Evolutionary conservation across 2,113 vertebrate species (phyloP).

Genomic region (Taxidea taxus): DNA sequence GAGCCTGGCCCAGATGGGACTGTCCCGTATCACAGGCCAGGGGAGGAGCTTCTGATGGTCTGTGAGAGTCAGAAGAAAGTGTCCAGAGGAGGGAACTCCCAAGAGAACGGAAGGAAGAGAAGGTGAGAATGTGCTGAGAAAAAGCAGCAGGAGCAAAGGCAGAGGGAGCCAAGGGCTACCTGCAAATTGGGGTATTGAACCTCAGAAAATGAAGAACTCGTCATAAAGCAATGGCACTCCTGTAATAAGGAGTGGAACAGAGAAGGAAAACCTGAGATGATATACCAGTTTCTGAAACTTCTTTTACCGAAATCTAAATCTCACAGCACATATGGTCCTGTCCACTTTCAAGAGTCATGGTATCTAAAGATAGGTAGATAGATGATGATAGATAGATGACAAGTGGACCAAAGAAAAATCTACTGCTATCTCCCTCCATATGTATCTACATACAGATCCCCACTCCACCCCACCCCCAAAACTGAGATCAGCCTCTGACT

Average conservation of each 20-base stretch:
- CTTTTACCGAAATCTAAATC: not conserved
- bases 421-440: not conserved
- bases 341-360: not conserved
- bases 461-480: not conserved
- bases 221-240: too few species aligned
- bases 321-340: not conserved
- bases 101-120: not conserved
- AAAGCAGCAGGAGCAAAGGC: not conserved
- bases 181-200: not conserved
- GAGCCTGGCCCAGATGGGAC: too few species aligned
- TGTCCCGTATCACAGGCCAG: too few species aligned
- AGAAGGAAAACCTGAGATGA: not conserved
- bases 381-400: too few species aligned
- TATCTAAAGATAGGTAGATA: not conserved
- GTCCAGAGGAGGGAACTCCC: not conserved
- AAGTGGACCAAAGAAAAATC: not conserved
- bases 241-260: not conserved
- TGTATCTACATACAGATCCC: not conserved
- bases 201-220: not conserved
- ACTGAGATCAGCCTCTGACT: not conserved
- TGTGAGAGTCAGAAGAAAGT: not conserved
- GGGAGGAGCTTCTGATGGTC: not conserved
- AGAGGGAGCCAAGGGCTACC: not conserved
- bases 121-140: not conserved
- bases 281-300: not conserved